Base-by-base conservation (phyloP, 2,113 vertebrate genomes). In the Hemichromis elongatus region DNA sequence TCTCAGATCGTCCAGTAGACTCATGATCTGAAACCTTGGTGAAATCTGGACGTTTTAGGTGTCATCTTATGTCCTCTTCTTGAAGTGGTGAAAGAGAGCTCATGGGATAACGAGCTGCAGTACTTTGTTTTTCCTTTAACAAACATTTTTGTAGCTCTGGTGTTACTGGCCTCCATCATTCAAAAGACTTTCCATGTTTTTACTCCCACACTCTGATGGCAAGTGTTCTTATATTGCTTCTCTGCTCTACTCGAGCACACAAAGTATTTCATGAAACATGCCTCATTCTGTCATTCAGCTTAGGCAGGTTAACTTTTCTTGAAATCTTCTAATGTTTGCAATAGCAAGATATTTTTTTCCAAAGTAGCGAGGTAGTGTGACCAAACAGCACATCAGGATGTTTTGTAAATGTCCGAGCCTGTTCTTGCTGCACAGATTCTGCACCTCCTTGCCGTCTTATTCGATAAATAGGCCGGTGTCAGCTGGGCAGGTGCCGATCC, bases 371-470 rank as follows among this genome's bases (percentile, higher is more conserved):
- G 21, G 2, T 45, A 45, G 8, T 1, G 5, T 47, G 66, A 73
- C 66, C 40, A 73, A 5, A 73, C 9, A 26, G 21, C 24, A 47
- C 40, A 73, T 28, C 24, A 18, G 40, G 18, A 28, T 47, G 47
- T 18, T 28, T 19, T 26, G 40, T 28, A 28, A 73, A 73, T 18
- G 24, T 47, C 66, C 0, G 14, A 7, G 4, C 16, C 1, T 28
- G 42, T 19, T 28, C 68, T 73, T 12, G 6, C 42, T 73, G 24
- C 68, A 73, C 24, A 7, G 24, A 28, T 12, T 73, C 68, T 19
- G 14, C 42, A 47, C 16, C 3, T 50, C 9, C 16, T 47, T 10
- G 24, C 42, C 24, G 19, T 18, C 68, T 47, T 45, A 5, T 47
- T 73, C 16, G 2, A 73, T 45, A 28, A 47, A 73, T 28, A 73